A percentile compares a stretch with the other conserved stretches of the same genome.
phyloP scores from a whole-genome alignment of 30 jellyfish, hydroid and myxozoan genomes.

The Clytia hemisphaerica region DNA sequence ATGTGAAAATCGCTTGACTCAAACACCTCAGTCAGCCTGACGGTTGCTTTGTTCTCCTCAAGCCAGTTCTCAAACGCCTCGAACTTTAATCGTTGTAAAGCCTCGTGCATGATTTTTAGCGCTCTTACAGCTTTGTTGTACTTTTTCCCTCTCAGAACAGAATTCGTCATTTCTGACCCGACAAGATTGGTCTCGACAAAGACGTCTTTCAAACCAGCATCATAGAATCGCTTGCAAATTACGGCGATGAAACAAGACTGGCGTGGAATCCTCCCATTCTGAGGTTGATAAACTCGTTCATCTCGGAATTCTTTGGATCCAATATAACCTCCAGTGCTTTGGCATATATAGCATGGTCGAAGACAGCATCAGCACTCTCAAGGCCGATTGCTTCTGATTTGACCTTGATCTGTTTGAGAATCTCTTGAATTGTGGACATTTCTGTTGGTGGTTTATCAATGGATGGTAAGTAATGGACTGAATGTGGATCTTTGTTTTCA shows the following conservation, averaged over 20 bases:
- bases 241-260: not conserved
- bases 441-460: conserved; percentile 25
- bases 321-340: conserved; percentile 4
- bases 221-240: conserved; percentile 10
- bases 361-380: not conserved
- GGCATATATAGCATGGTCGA: conserved; percentile 16
- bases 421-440: conserved; percentile 9
- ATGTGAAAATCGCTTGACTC: not conserved
- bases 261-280: conserved; percentile 16
- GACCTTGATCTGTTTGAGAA: too few relatives aligned
- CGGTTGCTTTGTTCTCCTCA: not conserved
- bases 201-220: conserved; percentile 5
- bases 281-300: not conserved
- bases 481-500: not conserved
- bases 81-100: too few relatives aligned
- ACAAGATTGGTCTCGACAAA: conserved; percentile 4
- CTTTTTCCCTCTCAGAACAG: conserved; percentile 16
- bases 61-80: conserved; percentile 18
- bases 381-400: conserved; percentile 11
- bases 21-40: too few relatives aligned
- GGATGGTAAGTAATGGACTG: conserved; percentile 17
- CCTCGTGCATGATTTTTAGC: conserved; percentile 15
- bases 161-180: conserved; percentile 24
- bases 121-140: conserved; percentile 22
- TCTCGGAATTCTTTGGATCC: not conserved